Conservation (phyloP, 1,140 invertebrate species). For the Maconellicoccus hirsutus region DNA sequence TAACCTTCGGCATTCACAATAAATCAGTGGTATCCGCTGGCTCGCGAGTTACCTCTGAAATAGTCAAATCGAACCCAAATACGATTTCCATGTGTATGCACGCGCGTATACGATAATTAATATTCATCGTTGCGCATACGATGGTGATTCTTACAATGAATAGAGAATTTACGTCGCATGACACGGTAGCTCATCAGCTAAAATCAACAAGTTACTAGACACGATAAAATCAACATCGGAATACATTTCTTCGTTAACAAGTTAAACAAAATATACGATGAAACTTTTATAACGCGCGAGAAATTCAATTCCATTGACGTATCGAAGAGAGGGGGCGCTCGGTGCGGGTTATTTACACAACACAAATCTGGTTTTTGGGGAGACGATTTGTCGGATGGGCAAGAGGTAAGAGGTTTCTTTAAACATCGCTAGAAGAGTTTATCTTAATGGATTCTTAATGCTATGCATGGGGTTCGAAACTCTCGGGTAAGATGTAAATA, state of each 20-base stretch:
- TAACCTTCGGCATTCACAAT: too few species aligned
- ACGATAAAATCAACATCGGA: neutral
- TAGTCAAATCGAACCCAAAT: too few species aligned
- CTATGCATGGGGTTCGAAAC: neutral
- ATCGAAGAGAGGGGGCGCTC: neutral
- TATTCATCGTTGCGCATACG: too few species aligned
- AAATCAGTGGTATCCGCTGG: too few species aligned
- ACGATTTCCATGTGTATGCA: too few species aligned
- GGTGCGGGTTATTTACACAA: neutral
- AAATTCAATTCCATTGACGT: constrained; percentile 9
- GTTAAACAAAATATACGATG: neutral
- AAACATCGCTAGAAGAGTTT: neutral
- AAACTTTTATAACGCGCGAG: neutral
- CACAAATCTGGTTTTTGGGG: neutral
- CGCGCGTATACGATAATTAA: too few species aligned
- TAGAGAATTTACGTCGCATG: neutral
- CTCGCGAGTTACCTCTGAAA: too few species aligned
- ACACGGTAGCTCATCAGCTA: constrained; percentile 7
- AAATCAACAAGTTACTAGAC: constrained; percentile 9
- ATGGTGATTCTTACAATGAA: too few species aligned
- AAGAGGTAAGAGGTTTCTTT: neutral
- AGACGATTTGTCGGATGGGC: neutral
- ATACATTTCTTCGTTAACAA: neutral
- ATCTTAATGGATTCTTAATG: constrained; percentile 9
- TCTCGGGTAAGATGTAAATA: neutral